These are phyloP conservation scores for Puffinus mauretanicus DNA, from an alignment of 2,113 vertebrate species.

Conservation along the genomic window DNA sequence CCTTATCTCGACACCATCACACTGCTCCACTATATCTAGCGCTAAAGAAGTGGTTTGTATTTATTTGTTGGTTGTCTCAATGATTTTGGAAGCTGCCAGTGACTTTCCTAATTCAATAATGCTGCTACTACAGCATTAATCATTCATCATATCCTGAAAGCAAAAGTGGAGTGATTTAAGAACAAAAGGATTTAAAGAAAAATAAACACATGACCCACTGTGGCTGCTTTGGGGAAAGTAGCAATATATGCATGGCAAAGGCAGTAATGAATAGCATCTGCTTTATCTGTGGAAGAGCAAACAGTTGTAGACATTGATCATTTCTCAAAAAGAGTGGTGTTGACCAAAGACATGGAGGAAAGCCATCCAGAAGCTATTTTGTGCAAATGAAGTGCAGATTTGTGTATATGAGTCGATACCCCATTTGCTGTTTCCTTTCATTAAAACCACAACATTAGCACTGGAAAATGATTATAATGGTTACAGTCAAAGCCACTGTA, in stretches of 20 bases:
- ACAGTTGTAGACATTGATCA: slow-evolving; percentile 80
- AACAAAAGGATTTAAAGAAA: slow-evolving; percentile 65
- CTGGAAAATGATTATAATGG: slow-evolving; percentile 79
- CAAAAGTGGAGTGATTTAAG: slow-evolving; percentile 53
- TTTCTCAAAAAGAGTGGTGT: slow-evolving; percentile 74
- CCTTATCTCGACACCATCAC: background rate
- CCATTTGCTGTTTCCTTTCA: slow-evolving; percentile 81
- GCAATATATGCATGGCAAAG: slow-evolving; percentile 64
- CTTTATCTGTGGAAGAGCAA: slow-evolving; percentile 77
- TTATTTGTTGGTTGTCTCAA: slow-evolving; percentile 53
- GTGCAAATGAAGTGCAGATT: slow-evolving; percentile 87
- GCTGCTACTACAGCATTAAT: slow-evolving; percentile 49
- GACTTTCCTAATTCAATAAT: slow-evolving; percentile 47
- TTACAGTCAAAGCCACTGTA: slow-evolving; percentile 87
- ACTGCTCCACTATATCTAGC: background rate
- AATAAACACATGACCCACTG: slow-evolving; percentile 62
- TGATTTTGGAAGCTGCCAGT: slow-evolving; percentile 43
- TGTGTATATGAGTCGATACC: slow-evolving; percentile 71
- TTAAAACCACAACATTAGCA: slow-evolving; percentile 80
- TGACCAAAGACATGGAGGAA: slow-evolving; percentile 71
- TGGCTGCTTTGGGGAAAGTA: slow-evolving; percentile 58
- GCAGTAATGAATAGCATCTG: slow-evolving; percentile 87
- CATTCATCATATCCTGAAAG: slow-evolving; percentile 61
- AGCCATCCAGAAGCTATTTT: slow-evolving; percentile 78
- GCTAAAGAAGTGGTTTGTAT: slow-evolving; percentile 23